Evolutionary conservation across 2,113 vertebrate species (phyloP), one percentile per base, ranked within the genome.

Genomic region (Columba janthina): DNA sequence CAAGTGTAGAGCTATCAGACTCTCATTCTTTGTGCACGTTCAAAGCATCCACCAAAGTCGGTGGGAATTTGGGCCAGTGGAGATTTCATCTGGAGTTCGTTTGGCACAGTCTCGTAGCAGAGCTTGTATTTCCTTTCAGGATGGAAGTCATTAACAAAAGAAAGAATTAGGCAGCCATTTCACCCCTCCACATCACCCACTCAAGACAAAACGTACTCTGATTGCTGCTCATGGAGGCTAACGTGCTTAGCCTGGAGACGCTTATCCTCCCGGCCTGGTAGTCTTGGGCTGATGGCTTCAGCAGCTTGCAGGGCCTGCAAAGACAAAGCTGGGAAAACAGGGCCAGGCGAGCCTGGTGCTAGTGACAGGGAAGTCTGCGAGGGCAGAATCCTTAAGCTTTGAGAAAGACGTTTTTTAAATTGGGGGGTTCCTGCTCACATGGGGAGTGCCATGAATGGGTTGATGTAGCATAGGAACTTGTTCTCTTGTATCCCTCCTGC

Each of bases 21-120:
- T 82, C 51, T 91, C 32, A 11, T 46, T 72, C 84, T 64, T 71
- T 64, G 29, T 92, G 78, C 19, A 17, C 73, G n/a, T 89, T 93
- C 72, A 89, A 85, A 81, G 79, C 69, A 69, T 8, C 75, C 51
- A 66, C 78, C 66, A 82, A 93, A 93, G 69, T 80, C 75, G 67
- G 29, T 44, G 90, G 79, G 72, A 88, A 54, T 78, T 64, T 25
- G 79, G 88, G 48, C 67, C 69, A 48, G 56, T 79, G 36, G 82
- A 73, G 65, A 19, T 67, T 86, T 85, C 82, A 90, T 67, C 92
- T 93, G 92, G 85, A 88, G 64, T 12, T 80, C 57, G 60, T 96
- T 88, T 91, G 78, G 50, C 85, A 64, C 81, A n/a, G 29, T 18
- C 60, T 91, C 31, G 6, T 28, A 70, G 87, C 81, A 79, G 85